Conservation (phyloP, 2,113 vertebrate genomes). For the Passer montanus region DNA sequence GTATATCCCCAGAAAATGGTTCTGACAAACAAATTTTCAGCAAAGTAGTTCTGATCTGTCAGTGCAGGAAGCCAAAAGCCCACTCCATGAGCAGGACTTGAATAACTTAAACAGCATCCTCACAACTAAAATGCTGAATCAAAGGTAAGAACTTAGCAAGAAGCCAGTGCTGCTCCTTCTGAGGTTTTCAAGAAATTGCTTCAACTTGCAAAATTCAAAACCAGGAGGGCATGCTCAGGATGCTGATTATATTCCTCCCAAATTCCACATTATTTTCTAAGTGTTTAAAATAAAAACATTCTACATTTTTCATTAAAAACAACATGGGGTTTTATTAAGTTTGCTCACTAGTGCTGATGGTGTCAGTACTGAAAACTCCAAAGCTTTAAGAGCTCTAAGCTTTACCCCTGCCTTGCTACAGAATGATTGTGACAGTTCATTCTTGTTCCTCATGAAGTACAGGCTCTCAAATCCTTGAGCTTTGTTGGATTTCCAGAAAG, state of each 20-base stretch:
- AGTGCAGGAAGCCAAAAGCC: background rate
- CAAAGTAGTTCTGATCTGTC: background rate
- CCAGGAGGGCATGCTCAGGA: background rate
- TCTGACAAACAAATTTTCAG: background rate
- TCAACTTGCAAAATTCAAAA: background rate
- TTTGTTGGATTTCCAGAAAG: background rate
- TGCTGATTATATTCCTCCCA: background rate
- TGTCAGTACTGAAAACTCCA: background rate
- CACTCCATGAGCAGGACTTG: background rate
- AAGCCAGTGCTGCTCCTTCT: background rate
- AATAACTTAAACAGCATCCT: background rate
- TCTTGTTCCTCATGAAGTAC: fast-evolving
- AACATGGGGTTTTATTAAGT: background rate
- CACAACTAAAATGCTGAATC: background rate
- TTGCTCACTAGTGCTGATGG: background rate
- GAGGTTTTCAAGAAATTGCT: background rate
- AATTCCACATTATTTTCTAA: background rate
- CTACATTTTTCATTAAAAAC: background rate
- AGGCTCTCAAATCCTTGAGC: background rate
- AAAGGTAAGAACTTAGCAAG: background rate
- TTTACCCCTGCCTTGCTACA: background rate
- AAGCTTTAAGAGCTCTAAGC: background rate
- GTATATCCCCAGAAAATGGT: background rate
- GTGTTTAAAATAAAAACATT: background rate
- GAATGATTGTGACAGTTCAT: background rate